A percentile compares a stretch with the other conserved stretches of the same genome.
Conservation (phyloP, 1,140 invertebrate species). For the Procambarus clarkii region DNA sequence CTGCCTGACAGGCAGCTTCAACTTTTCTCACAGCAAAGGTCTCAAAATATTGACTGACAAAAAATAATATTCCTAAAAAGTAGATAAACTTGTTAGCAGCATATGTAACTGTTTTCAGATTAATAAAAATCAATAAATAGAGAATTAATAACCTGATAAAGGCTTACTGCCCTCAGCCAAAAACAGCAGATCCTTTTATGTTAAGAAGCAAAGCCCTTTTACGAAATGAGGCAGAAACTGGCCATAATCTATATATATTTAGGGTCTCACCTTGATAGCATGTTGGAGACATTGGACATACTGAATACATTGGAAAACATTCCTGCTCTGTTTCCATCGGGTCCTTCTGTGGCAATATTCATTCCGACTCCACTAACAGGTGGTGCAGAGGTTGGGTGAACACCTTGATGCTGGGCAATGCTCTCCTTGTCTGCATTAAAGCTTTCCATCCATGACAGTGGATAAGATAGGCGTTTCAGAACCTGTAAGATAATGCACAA, state of each 20-base stretch:
- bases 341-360: background rate
- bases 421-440: slow-evolving; percentile 75
- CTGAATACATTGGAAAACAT: slow-evolving; percentile 71
- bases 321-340: slow-evolving; percentile 57
- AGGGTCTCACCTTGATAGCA: slow-evolving; percentile 71
- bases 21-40: background rate
- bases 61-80: background rate
- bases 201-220: slow-evolving; percentile 23
- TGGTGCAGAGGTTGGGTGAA: slow-evolving; percentile 74
- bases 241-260: background rate
- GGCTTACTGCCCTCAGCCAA: background rate
- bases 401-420: slow-evolving; percentile 77
- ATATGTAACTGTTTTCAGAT: background rate
- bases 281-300: slow-evolving; percentile 72
- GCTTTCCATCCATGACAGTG: slow-evolving; percentile 94
- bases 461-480: slow-evolving; percentile 92
- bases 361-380: slow-evolving; percentile 23
- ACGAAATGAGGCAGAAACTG: slow-evolving; percentile 1
- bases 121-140: too few species aligned
- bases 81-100: background rate
- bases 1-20: background rate
- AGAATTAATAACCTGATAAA: too few species aligned
- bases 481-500: slow-evolving; percentile 77
- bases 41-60: background rate
- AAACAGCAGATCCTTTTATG: background rate